A percentile compares a stretch with the other conserved stretches of the same genome.
Evolutionary conservation across 2,888 invertebrate species (phyloP).

Genomic region (Rotaria socialis): DNA sequence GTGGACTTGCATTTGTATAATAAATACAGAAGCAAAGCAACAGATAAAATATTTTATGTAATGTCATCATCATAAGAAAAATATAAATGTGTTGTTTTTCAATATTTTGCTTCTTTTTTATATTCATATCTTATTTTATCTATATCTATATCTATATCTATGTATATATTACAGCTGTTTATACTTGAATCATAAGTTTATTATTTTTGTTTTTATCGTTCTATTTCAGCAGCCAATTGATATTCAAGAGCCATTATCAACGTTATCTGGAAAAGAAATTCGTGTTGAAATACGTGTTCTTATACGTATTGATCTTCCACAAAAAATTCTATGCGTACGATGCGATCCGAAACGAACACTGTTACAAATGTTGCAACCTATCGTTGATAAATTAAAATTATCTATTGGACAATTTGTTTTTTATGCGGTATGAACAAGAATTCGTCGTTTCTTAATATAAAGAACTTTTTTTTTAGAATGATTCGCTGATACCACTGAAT

Average conservation of each 20-base stretch:
- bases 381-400: slow-evolving; percentile 13
- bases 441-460: background rate
- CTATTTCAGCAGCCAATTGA: background rate
- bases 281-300: slow-evolving; percentile 13
- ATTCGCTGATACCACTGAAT: slow-evolving; percentile 9
- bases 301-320: background rate
- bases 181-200: background rate
- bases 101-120: background rate
- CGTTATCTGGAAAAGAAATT: slow-evolving; percentile 1
- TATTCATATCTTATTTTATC: background rate
- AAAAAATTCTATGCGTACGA: background rate
- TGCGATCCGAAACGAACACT: slow-evolving; percentile 35
- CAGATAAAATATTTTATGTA: background rate
- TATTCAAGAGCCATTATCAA: slow-evolving; percentile 24
- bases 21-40: background rate
- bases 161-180: background rate
- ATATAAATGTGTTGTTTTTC: background rate
- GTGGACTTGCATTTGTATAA: background rate
- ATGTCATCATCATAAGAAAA: background rate
- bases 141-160: background rate
- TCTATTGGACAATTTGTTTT: slow-evolving; percentile 13
- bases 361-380: background rate
- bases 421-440: background rate
- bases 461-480: background rate
- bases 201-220: background rate